These are phyloP conservation scores for Sebastes fasciatus DNA, from an alignment of 2,113 vertebrate species.

Conservation along the genomic window DNA sequence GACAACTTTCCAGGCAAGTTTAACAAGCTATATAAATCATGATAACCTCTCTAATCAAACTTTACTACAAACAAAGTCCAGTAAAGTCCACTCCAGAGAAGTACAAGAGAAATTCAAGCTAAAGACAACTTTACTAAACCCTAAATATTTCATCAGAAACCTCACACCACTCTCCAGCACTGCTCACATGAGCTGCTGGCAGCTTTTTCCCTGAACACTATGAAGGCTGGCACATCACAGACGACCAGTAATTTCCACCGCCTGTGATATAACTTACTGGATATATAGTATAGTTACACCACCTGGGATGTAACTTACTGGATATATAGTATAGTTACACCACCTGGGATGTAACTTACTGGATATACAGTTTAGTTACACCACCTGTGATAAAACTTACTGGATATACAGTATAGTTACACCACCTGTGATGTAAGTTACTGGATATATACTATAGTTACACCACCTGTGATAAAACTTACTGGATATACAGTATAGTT, in stretches of 20 bases:
- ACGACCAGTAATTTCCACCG: background rate
- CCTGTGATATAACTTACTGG: no score
- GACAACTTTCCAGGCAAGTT: background rate
- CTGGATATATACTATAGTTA: no score
- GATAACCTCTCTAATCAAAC: background rate
- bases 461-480: no score
- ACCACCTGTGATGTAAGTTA: no score
- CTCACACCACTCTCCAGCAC: conserved; percentile 11
- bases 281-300: no score
- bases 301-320: no score
- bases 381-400: background rate
- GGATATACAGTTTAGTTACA: background rate
- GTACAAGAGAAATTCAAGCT: background rate
- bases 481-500: no score
- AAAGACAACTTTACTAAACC: background rate
- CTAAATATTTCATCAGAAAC: conserved; percentile 50
- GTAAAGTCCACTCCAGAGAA: background rate
- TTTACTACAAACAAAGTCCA: background rate
- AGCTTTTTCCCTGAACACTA: conserved; percentile 3
- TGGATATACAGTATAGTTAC: no score
- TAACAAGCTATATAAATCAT: background rate
- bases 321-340: no score
- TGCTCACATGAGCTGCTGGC: conserved; percentile 13
- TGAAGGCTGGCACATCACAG: conserved; percentile 12
- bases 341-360: no score